phyloP scores from a whole-genome alignment of 1,140 invertebrate species.

The Himalopsyche phryganea region DNA sequence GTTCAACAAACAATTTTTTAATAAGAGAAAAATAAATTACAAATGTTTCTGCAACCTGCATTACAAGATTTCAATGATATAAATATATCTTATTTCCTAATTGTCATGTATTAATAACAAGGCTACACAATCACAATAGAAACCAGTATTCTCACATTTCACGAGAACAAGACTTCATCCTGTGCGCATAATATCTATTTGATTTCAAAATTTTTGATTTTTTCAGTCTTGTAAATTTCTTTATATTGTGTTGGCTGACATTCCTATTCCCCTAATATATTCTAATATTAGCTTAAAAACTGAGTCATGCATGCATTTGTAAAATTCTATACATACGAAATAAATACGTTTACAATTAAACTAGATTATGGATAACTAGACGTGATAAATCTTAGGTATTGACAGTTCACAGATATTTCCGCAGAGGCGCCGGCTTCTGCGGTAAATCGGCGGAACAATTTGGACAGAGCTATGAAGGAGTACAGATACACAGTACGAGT shows the following conservation, averaged over 20 bases:
- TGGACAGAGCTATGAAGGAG: neutral
- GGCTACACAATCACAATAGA: conserved; percentile 31
- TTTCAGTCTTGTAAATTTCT: conserved; percentile 57
- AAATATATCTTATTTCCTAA: conserved; percentile 44
- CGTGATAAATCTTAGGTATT: conserved; percentile 33
- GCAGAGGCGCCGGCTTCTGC: neutral
- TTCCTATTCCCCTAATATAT: conserved; percentile 15
- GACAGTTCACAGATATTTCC: conserved; percentile 23
- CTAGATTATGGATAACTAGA: conserved; percentile 30
- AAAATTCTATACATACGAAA: conserved; percentile 33
- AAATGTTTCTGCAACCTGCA: conserved; percentile 33
- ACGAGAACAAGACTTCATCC: conserved; percentile 14
- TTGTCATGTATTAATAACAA: conserved; percentile 57
- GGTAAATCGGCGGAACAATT: neutral
- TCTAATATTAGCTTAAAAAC: conserved; percentile 30
- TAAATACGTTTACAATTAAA: conserved; percentile 32
- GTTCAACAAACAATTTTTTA: conserved; percentile 57
- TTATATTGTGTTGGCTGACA: conserved; percentile 36
- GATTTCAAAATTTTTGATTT: conserved; percentile 41
- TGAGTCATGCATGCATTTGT: conserved; percentile 33
- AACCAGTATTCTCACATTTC: conserved; percentile 2
- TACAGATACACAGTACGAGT: too few relatives aligned
- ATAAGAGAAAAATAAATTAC: conserved; percentile 52
- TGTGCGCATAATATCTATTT: conserved; percentile 54
- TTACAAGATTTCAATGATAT: conserved; percentile 27